These are phyloP conservation scores for Brachypalpus laphriformis DNA, from an alignment of 2,888 invertebrate genomes.

Conservation along the genomic window DNA sequence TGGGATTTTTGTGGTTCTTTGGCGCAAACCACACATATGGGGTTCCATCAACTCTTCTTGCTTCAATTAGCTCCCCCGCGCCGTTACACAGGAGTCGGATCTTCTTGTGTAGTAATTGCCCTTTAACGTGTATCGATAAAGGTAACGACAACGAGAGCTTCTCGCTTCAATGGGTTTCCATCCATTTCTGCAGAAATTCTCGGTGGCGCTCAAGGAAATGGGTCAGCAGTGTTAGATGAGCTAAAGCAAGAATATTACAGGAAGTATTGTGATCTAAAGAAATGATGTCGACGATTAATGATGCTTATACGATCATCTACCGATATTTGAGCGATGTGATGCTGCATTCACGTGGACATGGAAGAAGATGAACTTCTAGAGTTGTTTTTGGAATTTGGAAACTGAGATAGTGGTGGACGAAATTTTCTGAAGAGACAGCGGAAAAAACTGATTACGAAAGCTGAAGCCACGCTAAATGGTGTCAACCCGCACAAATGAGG, in stretches of 20 bases:
- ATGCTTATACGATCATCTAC: slow-evolving; percentile 20
- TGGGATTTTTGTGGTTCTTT: slow-evolving; percentile 12
- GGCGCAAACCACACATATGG: not conserved
- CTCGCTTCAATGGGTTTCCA: not conserved
- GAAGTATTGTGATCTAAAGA: not conserved
- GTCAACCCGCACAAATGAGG: too few species aligned
- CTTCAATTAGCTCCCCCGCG: too few species aligned
- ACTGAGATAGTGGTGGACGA: too few species aligned
- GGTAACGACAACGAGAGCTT: slow-evolving; percentile 7
- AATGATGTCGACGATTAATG: slow-evolving; percentile 9
- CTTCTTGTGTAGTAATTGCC: slow-evolving; percentile 13
- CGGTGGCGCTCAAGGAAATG: slow-evolving; percentile 8
- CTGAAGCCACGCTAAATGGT: too few species aligned
- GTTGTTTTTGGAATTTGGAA: too few species aligned
- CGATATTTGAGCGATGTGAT: slow-evolving; percentile 1
- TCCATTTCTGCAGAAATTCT: not conserved
- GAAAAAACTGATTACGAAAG: too few species aligned
- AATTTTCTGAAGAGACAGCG: too few species aligned
- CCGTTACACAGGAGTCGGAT: slow-evolving; percentile 10
- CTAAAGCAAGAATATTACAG: too few species aligned
- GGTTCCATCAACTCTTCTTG: too few species aligned
- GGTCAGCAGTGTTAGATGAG: slow-evolving; percentile 51
- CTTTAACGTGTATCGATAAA: slow-evolving; percentile 12
- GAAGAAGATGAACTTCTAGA: too few species aligned
- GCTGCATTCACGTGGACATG: not conserved